Percentiles rank a stretch among this genome's conserved stretches.
These are phyloP conservation scores for Beroe forskalii DNA, from an alignment of 37 sponge, comb jelly and placozoan genomes.

Conservation along the genomic window DNA sequence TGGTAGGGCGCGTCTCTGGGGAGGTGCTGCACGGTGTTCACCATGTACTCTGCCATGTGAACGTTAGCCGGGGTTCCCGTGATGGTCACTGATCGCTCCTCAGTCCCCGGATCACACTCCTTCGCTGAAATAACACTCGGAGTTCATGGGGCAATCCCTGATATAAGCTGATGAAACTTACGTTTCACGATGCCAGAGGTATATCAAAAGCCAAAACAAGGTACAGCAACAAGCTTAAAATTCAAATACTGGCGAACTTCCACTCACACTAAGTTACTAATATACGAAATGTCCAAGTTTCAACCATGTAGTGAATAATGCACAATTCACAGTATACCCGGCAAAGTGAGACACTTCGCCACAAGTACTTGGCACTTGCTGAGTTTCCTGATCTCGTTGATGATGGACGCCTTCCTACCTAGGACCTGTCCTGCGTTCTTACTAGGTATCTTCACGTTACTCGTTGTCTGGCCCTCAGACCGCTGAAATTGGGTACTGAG, in stretches of 20 bases:
- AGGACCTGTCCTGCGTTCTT: slow-evolving; percentile 13
- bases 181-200: no score
- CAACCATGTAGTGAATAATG: no score
- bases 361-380: slow-evolving; percentile 13
- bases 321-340: no score
- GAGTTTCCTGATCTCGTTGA: slow-evolving; percentile 27
- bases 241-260: no score
- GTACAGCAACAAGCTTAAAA: no score
- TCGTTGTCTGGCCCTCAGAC: not conserved
- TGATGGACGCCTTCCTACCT: slow-evolving; percentile 47
- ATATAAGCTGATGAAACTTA: no score
- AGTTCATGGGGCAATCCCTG: no score
- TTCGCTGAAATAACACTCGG: slow-evolving; percentile 42
- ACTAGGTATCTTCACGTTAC: not conserved
- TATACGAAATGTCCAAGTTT: no score
- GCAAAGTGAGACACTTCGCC: no score
- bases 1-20: slow-evolving; percentile 20
- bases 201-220: no score
- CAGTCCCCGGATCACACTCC: slow-evolving; percentile 14
- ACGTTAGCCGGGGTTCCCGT: slow-evolving; percentile 36
- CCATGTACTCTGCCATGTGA: slow-evolving; percentile 28
- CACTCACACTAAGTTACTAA: no score
- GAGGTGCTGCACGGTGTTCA: slow-evolving; percentile 11
- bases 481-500: no score
- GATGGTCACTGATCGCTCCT: slow-evolving; percentile 9